Evolutionary conservation across 2,797 vertebrate species (phyloP).

Genomic region (Cuniculus paca): DNA sequence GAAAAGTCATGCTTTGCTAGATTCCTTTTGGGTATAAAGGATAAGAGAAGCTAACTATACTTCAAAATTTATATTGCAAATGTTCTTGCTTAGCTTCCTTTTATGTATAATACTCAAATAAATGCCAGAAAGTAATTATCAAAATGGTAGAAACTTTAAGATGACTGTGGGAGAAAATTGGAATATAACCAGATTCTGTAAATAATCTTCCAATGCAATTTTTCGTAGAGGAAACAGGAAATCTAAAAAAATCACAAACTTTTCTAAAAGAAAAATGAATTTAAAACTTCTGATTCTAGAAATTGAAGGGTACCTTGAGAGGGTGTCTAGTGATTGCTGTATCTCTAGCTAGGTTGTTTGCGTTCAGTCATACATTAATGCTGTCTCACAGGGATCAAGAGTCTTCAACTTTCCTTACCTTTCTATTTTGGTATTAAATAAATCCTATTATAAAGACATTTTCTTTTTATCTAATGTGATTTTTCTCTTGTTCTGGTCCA

Average conservation of each 20-base stretch:
- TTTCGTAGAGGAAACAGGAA: slow-evolving; percentile 23
- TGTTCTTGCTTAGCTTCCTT: slow-evolving; percentile 51
- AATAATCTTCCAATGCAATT: slow-evolving; percentile 41
- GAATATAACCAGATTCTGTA: slow-evolving; percentile 64
- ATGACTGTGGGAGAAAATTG: slow-evolving; percentile 62
- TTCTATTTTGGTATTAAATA: slow-evolving; percentile 64
- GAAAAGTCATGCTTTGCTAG: background rate
- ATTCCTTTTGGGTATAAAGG: background rate
- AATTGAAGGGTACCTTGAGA: background rate
- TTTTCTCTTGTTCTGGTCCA: slow-evolving; percentile 66
- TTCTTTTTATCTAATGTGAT: slow-evolving; percentile 65
- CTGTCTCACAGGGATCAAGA: background rate
- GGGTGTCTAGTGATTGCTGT: background rate
- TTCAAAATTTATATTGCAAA: slow-evolving; percentile 41
- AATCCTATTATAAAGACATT: slow-evolving; percentile 52
- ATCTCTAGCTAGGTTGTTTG: background rate
- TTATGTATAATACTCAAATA: slow-evolving; percentile 48
- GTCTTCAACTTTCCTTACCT: background rate
- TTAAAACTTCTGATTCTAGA: background rate
- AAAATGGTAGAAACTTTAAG: slow-evolving; percentile 67
- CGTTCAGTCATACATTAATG: slow-evolving; percentile 37
- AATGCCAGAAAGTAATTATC: slow-evolving; percentile 56
- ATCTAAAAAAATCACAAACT: background rate
- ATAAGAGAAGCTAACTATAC: background rate
- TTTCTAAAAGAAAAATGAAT: slow-evolving; percentile 47